phyloP scores from a whole-genome alignment of 2,113 vertebrate species.

The Anolis sagrei region DNA sequence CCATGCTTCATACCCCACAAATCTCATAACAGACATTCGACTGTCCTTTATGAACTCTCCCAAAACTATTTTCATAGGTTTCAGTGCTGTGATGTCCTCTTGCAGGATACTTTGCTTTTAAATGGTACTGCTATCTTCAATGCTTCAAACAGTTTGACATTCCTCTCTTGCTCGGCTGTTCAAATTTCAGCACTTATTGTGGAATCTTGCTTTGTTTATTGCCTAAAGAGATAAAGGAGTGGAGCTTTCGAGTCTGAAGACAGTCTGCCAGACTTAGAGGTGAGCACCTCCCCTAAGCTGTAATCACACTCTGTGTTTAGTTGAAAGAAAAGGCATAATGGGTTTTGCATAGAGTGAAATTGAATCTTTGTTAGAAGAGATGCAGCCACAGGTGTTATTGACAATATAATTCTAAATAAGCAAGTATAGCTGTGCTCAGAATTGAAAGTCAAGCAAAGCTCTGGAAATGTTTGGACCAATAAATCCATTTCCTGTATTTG shows the following conservation, averaged over 20 bases:
- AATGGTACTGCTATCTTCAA: slow-evolving; percentile 36
- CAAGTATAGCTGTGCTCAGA: not conserved
- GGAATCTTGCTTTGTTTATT: slow-evolving; percentile 26
- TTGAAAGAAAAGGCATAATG: slow-evolving; percentile 8
- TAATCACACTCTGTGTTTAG: slow-evolving; percentile 2
- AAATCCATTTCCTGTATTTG: too few species aligned
- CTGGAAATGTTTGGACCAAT: too few species aligned
- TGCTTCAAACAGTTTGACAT: slow-evolving; percentile 50
- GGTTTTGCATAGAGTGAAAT: slow-evolving; percentile 14
- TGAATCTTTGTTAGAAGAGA: slow-evolving; percentile 3
- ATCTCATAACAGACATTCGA: slow-evolving; percentile 62
- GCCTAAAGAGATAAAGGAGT: slow-evolving; percentile 28
- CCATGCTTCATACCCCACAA: slow-evolving; percentile 53
- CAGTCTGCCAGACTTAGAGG: not conserved
- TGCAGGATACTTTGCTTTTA: slow-evolving; percentile 6
- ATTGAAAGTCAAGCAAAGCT: not conserved
- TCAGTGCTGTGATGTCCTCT: slow-evolving; percentile 6
- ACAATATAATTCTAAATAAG: not conserved
- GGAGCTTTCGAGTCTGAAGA: not conserved
- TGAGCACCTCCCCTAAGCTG: not conserved
- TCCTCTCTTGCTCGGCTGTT: slow-evolving; percentile 28
- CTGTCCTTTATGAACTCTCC: slow-evolving; percentile 49
- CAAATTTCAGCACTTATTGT: slow-evolving; percentile 33
- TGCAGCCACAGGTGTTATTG: not conserved
- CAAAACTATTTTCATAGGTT: slow-evolving; percentile 49